Base-by-base conservation (phyloP, 2,888 invertebrate genomes). In the Iphiclides podalirius region DNA sequence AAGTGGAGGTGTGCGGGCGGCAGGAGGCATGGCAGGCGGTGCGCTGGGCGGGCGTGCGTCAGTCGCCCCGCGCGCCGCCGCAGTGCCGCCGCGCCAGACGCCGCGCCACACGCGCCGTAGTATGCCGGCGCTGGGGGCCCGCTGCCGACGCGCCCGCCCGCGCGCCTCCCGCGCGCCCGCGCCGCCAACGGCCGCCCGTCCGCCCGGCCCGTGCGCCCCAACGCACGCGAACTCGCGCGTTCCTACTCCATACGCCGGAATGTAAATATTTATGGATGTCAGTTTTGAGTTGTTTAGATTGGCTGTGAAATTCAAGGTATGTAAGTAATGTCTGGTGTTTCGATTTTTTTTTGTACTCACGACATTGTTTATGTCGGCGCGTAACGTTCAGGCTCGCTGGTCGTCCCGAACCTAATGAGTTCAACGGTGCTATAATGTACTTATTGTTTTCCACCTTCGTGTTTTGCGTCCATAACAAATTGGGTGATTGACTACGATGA, bases 251-350 rank as follows among this genome's bases (percentile, higher is more conserved):
- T 78, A 76, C 70, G 67, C 71, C 79, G 77, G 75, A 85, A 85
- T 86, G 87, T 87, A 87, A 87, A 87, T 86, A 87, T 86, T 86
- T 87, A 87, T 83, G 85, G 86, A 86, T 86, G 86, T 84, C 86
- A 86, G 83, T 85, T 85, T 86, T 84, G 82, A 83, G 82, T 86
- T 86, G 83, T 86, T 87, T 86, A 86, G 84, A 86, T 86, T 85
- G 85, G 84, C 87, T 85, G 85, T 87, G 79, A 86, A 84, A 84
- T 86, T 86, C 78, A 82, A 87, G 87, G 87, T 87, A 86, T 76
- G 87, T 85, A 80, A 77, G 70, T 79, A 73, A 79, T 70, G 68
- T 74, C 70, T 72, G 70, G 66, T 74, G 73, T 79, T 77, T 72
- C 68, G 62, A 75, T 76, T 74, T 75, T 73, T 79, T 36, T 38